These are phyloP conservation scores for Drosophila novamexicana DNA, from an alignment of 1,140 invertebrate species.

Conservation along the genomic window DNA sequence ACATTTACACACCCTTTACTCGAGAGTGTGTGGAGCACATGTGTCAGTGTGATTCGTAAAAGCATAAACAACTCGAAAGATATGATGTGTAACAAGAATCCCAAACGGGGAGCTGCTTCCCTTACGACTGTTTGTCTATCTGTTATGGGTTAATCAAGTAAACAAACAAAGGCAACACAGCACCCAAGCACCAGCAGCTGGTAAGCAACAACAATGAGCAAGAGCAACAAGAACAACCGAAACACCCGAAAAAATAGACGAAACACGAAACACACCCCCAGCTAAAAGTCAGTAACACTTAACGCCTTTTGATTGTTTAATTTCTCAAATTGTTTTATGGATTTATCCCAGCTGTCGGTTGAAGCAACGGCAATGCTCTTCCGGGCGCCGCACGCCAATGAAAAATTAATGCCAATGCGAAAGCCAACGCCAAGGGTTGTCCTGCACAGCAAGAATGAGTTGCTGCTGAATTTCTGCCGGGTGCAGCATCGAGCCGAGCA, in stretches of 20 bases:
- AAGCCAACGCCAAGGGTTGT: slow-evolving; percentile 28
- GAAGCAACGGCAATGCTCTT: slow-evolving; percentile 28
- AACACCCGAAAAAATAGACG: slow-evolving; percentile 14
- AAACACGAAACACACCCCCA: slow-evolving; percentile 26
- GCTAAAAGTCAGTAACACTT: slow-evolving; percentile 75
- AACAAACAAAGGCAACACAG: slow-evolving; percentile 53
- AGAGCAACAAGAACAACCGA: slow-evolving; percentile 4
- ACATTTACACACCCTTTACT: neutral
- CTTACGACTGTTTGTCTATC: neutral
- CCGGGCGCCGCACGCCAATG: slow-evolving; percentile 68
- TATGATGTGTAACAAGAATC: slow-evolving; percentile 32
- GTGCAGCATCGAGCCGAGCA: slow-evolving; percentile 11
- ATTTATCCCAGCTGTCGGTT: slow-evolving; percentile 67
- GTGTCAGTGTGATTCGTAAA: slow-evolving; percentile 15
- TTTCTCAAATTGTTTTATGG: slow-evolving; percentile 83
- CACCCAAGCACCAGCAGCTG: slow-evolving; percentile 45
- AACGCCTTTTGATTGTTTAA: slow-evolving; percentile 83
- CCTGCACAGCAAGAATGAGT: neutral
- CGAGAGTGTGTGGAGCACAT: neutral
- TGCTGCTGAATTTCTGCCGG: neutral
- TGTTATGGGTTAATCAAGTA: slow-evolving; percentile 70
- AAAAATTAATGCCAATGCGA: slow-evolving; percentile 72
- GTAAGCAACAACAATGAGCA: slow-evolving; percentile 40
- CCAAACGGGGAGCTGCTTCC: neutral
- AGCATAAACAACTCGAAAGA: slow-evolving; percentile 20